Evolutionary conservation across 2,797 vertebrate species (phyloP), one percentile per base, ranked within the genome.

Genomic region (Momotus momota): DNA sequence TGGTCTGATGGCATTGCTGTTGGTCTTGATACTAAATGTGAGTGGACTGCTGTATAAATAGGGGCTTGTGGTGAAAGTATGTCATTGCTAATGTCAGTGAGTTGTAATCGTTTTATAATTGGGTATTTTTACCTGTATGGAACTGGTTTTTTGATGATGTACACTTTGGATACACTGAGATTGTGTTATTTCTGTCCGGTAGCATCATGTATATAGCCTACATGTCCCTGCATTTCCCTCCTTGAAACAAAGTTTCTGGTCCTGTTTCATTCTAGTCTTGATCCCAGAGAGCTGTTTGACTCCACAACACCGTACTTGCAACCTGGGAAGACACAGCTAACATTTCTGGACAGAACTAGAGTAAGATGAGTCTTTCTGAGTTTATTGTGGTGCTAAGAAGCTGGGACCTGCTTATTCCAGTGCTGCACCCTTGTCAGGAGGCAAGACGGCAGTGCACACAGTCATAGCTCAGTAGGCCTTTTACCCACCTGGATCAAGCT

Each of bases 351-450:
- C 48, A 80, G 52, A 92, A 77, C 31, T 33, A 61, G 67, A 81
- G 41, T 46, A 70, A 90, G 43, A 77, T 79, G 25, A 26, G 48
- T 80, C 43, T 94, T 94, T 94, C 33, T 67, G 88, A 73, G 60
- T 58, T 84, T 60, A 26, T 2, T 86, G 78, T 87, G 45, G 75
- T 85, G 21, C 41, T 38, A 64, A 1, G 81, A 89, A 80, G 93
- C 66, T 80, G 40, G 12, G 61, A 94, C 81, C 65, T 94, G 88
- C 41, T 82, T 82, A 67, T 89, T 80, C 48, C 19, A 41, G 67
- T 67, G 86, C 74, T 89, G 80, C 84, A 92, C 92, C 93, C 86
- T 77, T 70, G 48, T 89, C 48, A 78, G 58, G 73, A 87, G 55
- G 41, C 73, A 88, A 80, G 49, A 19, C 67, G 54, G 65, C 75